These are phyloP conservation scores for Microtus montanus DNA, from an alignment of 2,113 vertebrate genomes.

Conservation along the genomic window DNA sequence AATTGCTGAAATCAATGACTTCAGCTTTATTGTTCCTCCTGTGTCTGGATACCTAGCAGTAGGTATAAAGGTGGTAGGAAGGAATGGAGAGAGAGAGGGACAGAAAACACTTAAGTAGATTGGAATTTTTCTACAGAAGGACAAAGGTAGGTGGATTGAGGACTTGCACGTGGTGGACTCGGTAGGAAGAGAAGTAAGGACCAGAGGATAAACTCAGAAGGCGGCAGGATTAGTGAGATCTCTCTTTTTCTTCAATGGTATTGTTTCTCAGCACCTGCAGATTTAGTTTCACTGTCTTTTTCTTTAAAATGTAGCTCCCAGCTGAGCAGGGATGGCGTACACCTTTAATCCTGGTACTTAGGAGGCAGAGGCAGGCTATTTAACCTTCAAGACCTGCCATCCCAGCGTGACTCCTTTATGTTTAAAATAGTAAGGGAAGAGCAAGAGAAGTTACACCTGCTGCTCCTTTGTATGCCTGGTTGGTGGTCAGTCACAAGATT, in stretches of 20 bases:
- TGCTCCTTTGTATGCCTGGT: background rate
- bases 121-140: slow-evolving; percentile 16
- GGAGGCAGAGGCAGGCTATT: background rate
- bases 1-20: background rate
- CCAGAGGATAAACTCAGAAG: background rate
- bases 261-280: slow-evolving; percentile 33
- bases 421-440: background rate
- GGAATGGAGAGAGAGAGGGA: too few species aligned
- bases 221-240: background rate
- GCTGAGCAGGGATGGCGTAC: background rate
- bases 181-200: background rate
- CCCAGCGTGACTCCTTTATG: background rate
- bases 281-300: background rate
- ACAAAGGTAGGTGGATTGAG: background rate
- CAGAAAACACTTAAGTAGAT: background rate
- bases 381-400: background rate
- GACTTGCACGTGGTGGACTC: background rate
- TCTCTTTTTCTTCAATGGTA: background rate
- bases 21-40: background rate
- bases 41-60: background rate
- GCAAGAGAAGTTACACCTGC: background rate
- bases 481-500: background rate
- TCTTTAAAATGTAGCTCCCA: background rate
- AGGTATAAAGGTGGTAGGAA: background rate
- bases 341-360: background rate